Conservation (phyloP, 2,888 invertebrate species). For the Dasypogon diadema region DNA sequence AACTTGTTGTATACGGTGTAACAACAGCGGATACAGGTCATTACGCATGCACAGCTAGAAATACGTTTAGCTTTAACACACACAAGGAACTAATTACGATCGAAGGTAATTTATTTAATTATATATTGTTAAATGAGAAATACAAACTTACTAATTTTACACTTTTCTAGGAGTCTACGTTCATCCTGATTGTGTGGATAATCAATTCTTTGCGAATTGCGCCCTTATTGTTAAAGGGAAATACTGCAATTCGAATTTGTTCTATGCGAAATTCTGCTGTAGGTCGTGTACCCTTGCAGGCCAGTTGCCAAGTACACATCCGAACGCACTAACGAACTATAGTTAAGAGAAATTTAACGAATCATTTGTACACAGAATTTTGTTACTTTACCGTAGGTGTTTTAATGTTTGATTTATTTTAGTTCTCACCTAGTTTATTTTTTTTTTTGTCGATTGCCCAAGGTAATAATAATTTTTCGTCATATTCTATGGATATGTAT, state of each 20-base stretch:
- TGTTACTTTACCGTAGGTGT: constrained; percentile 30
- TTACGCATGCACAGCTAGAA: constrained; percentile 87
- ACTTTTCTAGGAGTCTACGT: constrained; percentile 76
- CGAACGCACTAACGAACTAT: constrained; percentile 61
- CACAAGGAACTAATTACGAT: constrained; percentile 78
- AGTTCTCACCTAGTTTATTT: constrained; percentile 1
- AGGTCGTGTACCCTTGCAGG: constrained; percentile 91
- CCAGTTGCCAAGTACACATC: constrained; percentile 70
- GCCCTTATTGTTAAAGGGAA: constrained; percentile 85
- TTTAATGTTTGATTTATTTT: constrained; percentile 11
- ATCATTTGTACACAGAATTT: constrained; percentile 22
- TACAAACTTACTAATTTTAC: constrained; percentile 58
- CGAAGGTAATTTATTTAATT: constrained; percentile 74
- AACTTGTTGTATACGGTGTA: constrained; percentile 77
- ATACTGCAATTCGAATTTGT: constrained; percentile 84
- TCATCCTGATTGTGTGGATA: constrained; percentile 87
- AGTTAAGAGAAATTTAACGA: constrained; percentile 13
- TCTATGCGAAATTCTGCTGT: constrained; percentile 95
- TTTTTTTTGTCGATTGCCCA: not conserved
- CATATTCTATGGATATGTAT: not conserved
- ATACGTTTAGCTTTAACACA: constrained; percentile 76
- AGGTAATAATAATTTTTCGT: not conserved
- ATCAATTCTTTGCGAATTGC: constrained; percentile 90
- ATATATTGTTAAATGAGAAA: not conserved
- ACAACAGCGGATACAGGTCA: constrained; percentile 79